A percentile compares a stretch with the other conserved stretches of the same genome.
Evolutionary conservation across 2,888 invertebrate genomes (phyloP).

Genomic region (Andrena praecox): DNA sequence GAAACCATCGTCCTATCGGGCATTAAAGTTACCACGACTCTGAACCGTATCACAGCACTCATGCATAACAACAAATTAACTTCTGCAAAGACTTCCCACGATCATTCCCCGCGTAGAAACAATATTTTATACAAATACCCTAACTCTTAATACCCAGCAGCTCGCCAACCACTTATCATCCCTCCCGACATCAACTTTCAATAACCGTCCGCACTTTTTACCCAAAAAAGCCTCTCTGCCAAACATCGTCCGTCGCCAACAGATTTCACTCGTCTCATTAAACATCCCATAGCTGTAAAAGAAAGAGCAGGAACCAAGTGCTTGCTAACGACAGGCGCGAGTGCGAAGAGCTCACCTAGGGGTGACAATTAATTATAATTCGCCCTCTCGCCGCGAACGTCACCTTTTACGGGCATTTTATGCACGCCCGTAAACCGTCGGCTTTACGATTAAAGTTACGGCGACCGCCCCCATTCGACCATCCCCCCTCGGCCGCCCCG

Average conservation of each 20-base stretch:
- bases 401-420: constrained; percentile 48
- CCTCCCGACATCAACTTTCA: neutral
- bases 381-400: neutral
- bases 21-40: constrained; percentile 12
- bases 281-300: neutral
- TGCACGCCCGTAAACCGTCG: constrained; percentile 47
- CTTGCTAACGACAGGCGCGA: neutral
- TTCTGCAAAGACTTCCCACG: neutral
- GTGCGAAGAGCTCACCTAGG: constrained; percentile 14
- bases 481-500: neutral
- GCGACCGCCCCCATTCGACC: neutral
- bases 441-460: constrained; percentile 61
- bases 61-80: neutral
- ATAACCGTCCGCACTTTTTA: neutral
- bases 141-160: too few species aligned
- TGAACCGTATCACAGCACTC: neutral
- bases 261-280: neutral
- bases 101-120: neutral
- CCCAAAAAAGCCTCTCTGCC: neutral
- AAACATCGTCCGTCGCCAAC: neutral
- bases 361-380: constrained; percentile 56
- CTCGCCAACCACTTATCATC: neutral
- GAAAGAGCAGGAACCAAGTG: neutral
- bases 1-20: neutral
- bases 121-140: too few species aligned